Conservation (phyloP, 1,140 invertebrate species). For the Ostrea edulis region DNA sequence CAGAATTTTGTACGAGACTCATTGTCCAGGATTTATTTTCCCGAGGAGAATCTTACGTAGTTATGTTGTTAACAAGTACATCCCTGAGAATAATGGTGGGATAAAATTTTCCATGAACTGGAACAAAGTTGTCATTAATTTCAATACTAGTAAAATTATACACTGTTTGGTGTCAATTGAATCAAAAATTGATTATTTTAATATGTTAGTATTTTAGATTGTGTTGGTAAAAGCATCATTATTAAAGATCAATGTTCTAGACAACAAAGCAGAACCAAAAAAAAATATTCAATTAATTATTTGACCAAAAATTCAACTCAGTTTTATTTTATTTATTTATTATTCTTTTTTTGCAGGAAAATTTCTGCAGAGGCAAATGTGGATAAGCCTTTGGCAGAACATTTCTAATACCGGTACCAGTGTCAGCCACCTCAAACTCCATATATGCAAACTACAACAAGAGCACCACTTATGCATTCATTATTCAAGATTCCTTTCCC, state of each 20-base stretch:
- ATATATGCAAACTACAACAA: conserved; percentile 39
- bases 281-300: not conserved
- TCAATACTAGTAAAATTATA: not conserved
- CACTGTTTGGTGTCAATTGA: not conserved
- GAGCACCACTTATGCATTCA: conserved; percentile 29
- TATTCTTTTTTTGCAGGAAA: conserved; percentile 62
- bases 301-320: no score
- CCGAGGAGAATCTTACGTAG: not conserved
- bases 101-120: not conserved
- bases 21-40: not conserved
- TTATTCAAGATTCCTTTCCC: conserved; percentile 13
- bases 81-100: not conserved
- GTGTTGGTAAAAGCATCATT: not conserved
- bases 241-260: not conserved
- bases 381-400: conserved; percentile 61
- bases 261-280: not conserved
- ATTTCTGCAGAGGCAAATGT: conserved; percentile 66
- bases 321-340: no score
- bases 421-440: conserved; percentile 9
- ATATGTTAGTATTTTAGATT: not conserved
- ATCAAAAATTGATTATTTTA: not conserved
- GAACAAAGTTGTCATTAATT: not conserved
- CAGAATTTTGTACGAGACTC: no score
- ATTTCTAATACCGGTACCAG: conserved; percentile 53
- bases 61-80: conserved; percentile 5